Evolutionary conservation across 2,113 vertebrate genomes (phyloP).

Genomic region (Clarias gariepinus): DNA sequence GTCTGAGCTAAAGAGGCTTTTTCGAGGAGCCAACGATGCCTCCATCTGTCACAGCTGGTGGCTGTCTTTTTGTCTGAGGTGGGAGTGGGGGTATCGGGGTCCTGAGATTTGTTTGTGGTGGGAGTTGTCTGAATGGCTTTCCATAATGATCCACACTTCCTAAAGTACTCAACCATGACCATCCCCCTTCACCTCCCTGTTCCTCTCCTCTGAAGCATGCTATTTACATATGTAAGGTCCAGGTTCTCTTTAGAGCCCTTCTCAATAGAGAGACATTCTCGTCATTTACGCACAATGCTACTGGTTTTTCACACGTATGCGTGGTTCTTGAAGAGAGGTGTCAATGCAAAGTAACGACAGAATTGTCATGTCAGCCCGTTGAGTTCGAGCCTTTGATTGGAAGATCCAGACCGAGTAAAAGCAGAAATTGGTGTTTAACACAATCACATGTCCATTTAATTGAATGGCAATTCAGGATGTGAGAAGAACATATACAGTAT

Average conservation of each 20-base stretch:
- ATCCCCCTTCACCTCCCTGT: constrained; percentile 72
- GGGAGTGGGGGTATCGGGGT: constrained; percentile 48
- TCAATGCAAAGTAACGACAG: constrained; percentile 32
- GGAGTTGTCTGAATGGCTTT: constrained; percentile 65
- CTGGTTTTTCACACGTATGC: constrained; percentile 53
- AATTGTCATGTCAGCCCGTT: background rate
- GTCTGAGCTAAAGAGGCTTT: constrained; percentile 4
- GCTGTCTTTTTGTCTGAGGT: constrained; percentile 56
- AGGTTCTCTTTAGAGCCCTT: constrained; percentile 26
- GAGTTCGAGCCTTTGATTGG: background rate
- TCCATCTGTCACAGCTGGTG: constrained; percentile 60
- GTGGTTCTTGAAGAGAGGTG: constrained; percentile 45
- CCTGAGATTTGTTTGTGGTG: constrained; percentile 72
- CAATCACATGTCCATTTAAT: background rate
- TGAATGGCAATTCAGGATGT: background rate
- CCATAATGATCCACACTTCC: constrained; percentile 76
- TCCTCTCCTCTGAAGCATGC: constrained; percentile 52
- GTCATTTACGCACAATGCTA: constrained; percentile 47
- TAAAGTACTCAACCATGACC: constrained; percentile 78
- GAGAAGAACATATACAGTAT: background rate
- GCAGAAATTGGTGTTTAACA: background rate
- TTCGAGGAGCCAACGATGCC: constrained; percentile 17
- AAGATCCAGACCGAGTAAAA: background rate
- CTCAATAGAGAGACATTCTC: constrained; percentile 41
- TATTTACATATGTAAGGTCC: constrained; percentile 77